Base-by-base conservation (phyloP, 2,797 vertebrate genomes). In the Hipposideros larvatus region DNA sequence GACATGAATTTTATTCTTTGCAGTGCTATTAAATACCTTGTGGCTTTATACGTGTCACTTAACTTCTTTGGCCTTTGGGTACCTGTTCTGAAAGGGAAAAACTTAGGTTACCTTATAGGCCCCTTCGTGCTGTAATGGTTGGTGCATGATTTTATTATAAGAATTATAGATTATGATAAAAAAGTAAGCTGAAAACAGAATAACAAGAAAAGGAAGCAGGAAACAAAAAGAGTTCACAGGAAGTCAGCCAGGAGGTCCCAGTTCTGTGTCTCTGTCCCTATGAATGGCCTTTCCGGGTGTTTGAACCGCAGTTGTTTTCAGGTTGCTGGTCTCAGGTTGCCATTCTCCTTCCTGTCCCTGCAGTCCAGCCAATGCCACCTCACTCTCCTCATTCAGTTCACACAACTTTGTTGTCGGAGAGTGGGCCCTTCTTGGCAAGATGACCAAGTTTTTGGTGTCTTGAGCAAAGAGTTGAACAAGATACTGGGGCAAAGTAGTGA, bases 51-150 rank as follows among this genome's bases (percentile, higher is more conserved):
- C 0, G 0, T 21, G 2, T 91, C 51, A 70, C 46, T 61, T 63
- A 65, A 74, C 55, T 71, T 79, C 80, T 91, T 37, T 80, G 84
- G 48, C 65, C 73, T 24, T 88, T 86, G 31, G 14, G 43, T 93
- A 89, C 43, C 57, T 53, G 14, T 77, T 90, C 34, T 41, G 63
- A 80, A 83, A 79, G n/a, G 63, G 55, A 34, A 48, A 53, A 26
- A 51, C 34, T n/a, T 43, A 2, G 66, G 13, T 84, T 28, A 53
- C 46, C 31, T 26, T 34, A 66, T 46, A n/a, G 46, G 43, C 16
- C 46, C 21, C 57, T 91, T 75, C 10, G 13, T 55, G 43, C 73
- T 87, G 16, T 68, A 28, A 57, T 15, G 9, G 11, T 82, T 77
- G 37, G 53, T 24, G 37, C 16, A 11, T 61, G 28, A 51, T 43